These are phyloP conservation scores for Zoanthus sansibaricus DNA, from an alignment of 92 coral and sea anemone genomes.

Conservation along the genomic window DNA sequence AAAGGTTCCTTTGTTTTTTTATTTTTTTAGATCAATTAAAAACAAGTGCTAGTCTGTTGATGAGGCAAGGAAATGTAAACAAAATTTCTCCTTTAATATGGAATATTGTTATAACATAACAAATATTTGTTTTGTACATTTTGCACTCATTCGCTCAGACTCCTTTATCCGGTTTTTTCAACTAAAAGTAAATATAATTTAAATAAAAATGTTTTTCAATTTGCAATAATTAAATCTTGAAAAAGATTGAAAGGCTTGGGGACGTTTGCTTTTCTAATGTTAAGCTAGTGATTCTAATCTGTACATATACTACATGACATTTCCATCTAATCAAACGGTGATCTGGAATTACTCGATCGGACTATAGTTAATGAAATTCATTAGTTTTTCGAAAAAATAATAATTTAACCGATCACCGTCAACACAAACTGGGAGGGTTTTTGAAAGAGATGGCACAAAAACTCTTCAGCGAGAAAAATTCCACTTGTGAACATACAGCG, in stretches of 20 bases:
- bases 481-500: neutral
- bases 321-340: neutral
- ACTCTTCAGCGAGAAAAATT: neutral
- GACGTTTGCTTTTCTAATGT: neutral
- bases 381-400: neutral
- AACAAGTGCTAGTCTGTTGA: no score
- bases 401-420: neutral
- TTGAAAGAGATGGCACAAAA: neutral
- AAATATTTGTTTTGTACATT: neutral
- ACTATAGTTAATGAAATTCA: neutral
- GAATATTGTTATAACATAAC: neutral
- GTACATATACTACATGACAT: neutral
- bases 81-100: no score
- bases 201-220: neutral
- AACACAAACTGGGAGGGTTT: neutral
- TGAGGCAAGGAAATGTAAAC: no score
- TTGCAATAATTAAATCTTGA: neutral
- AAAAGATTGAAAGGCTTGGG: neutral
- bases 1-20: no score
- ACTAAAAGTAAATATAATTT: no score
- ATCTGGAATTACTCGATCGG: neutral
- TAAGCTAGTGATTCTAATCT: neutral
- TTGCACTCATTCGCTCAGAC: neutral
- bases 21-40: no score
- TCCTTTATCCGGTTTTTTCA: neutral